Conservation (phyloP, 53 echinoderm and acorn worm genomes). For the Apostichopus leukothele region DNA sequence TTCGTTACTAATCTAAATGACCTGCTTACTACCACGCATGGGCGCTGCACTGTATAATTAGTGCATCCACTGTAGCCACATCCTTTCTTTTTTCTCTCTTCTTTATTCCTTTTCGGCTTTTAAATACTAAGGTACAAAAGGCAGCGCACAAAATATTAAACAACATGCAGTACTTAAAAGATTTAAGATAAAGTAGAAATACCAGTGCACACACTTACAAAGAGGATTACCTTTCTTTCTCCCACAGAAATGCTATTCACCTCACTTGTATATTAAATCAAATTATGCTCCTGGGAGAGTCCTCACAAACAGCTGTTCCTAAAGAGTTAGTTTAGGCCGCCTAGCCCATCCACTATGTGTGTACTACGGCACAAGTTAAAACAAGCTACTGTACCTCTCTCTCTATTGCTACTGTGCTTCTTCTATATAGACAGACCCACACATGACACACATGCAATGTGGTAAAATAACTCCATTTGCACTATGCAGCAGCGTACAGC, state of each 20-base stretch:
- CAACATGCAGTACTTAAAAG: too few species aligned
- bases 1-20: too few species aligned
- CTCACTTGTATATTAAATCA: neutral
- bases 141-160: too few species aligned
- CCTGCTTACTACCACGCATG: too few species aligned
- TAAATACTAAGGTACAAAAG: too few species aligned
- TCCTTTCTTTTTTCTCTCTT: neutral
- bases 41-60: neutral
- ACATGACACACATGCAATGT: neutral
- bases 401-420: neutral
- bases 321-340: neutral
- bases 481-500: neutral
- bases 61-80: neutral
- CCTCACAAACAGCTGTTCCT: neutral
- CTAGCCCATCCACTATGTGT: neutral
- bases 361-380: neutral
- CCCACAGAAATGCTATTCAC: neutral
- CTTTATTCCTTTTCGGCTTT: too few species aligned
- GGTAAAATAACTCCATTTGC: neutral
- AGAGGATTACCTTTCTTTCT: neutral
- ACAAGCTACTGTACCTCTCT: neutral
- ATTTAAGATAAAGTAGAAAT: neutral
- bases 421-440: neutral
- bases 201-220: neutral
- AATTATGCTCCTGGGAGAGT: neutral